Base-by-base conservation (phyloP, 1,140 invertebrate species). In the Mycetomoellerius zeteki region DNA sequence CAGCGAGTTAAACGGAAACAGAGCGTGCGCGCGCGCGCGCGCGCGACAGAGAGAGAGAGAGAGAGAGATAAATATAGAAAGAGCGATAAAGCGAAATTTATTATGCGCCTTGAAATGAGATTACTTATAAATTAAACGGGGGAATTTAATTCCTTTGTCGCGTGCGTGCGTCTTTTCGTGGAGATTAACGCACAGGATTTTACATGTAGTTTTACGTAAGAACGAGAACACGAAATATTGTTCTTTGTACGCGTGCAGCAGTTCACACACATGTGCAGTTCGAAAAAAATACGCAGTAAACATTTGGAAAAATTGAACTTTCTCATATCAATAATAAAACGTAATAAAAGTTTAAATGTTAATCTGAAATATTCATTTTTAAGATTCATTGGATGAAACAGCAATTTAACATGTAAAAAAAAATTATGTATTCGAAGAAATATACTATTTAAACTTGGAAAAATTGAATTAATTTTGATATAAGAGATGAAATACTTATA, bases 1-100 rank as follows among this genome's bases (percentile, higher is more conserved):
- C 69, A 84, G 80, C 37, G 54, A 84, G 54, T 54, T 62, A 84
- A 84, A 84, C 80, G 69, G 69, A 84, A 81, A 86, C 76, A 81
- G 62, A 81, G 43, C 82, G 50, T 54, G 76, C 65, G 52, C 27
- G 43, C 60, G 60, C 52, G 30, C 21, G 43, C 47, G 12, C 14
- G 47, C 12, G 10, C 37, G 6, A 43, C 8, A 43, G 33, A 37
- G 47, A 47, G 21, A 14, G 24, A 52, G 24, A 62, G 7, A 73
- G n/a, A 84, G 24, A 73, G 1, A 50, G 64, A 52, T 77, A 75
- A 73, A 75, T 73, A 84, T 60, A 84, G 54, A 72, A 58, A 21
- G 24, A 43, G 24, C 33, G 67, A 82, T 60, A 54, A 60, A 50
- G 54, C 30, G 27, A 62, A 47, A 84, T 60, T 75, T 81, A 81